Conservation (phyloP, 1,140 invertebrate species). For the Drosophila elegans region DNA sequence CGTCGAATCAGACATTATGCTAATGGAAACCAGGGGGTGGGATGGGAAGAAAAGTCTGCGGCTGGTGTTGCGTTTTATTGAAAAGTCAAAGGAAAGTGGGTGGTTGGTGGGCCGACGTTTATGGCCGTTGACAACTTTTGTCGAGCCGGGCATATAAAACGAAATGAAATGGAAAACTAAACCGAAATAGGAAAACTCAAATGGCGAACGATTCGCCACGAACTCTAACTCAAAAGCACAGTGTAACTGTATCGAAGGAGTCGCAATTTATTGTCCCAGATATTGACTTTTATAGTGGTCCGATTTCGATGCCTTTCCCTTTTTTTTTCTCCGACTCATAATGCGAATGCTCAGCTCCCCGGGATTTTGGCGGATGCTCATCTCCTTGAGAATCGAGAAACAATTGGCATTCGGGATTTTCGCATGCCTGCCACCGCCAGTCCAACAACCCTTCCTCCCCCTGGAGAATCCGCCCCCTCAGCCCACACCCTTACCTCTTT, state of each 20-base stretch:
- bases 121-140: constrained; percentile 76
- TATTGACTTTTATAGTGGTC: constrained; percentile 82
- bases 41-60: constrained; percentile 34
- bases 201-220: constrained; percentile 47
- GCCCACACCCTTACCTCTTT: constrained; percentile 33
- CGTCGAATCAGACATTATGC: constrained; percentile 66
- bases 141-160: constrained; percentile 75
- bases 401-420: constrained; percentile 74
- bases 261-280: constrained; percentile 79
- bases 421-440: constrained; percentile 68
- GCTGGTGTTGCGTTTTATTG: constrained; percentile 70
- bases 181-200: constrained; percentile 39
- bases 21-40: constrained; percentile 60
- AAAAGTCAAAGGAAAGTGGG: constrained; percentile 35
- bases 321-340: constrained; percentile 31
- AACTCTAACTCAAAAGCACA: constrained; percentile 47
- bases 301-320: constrained; percentile 3
- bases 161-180: constrained; percentile 81
- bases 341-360: constrained; percentile 46
- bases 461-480: constrained; percentile 7
- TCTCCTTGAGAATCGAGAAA: constrained; percentile 72
- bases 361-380: constrained; percentile 49
- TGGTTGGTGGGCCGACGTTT: constrained; percentile 32
- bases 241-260: constrained; percentile 48
- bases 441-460: constrained; percentile 2